These are phyloP conservation scores for Desmodus rotundus DNA, from an alignment of 2,113 vertebrate genomes.

Conservation along the genomic window DNA sequence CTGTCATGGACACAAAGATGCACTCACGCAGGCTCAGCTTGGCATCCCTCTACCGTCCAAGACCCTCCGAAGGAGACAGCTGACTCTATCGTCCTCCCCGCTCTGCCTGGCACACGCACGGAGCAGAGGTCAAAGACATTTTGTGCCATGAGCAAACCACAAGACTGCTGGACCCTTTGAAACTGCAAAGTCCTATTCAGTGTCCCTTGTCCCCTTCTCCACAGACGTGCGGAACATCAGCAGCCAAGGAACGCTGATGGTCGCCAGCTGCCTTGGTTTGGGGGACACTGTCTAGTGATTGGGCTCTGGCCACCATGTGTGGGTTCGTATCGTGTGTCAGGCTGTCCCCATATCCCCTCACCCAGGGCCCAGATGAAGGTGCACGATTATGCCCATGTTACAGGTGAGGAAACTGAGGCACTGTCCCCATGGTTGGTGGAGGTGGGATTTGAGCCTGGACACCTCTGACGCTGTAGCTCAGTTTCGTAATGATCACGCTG, in stretches of 20 bases:
- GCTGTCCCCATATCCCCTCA: not conserved
- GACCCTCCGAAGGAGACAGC: not conserved
- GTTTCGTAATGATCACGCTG: not conserved
- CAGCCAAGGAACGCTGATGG: rapidly evolving
- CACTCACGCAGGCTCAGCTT: not conserved
- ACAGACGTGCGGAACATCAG: not conserved
- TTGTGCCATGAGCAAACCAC: not conserved
- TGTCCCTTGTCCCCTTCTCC: no score
- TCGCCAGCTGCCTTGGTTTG: not conserved
- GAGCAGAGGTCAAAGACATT: not conserved
- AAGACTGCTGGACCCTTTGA: no score
- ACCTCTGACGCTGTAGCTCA: not conserved
- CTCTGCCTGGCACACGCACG: not conserved
- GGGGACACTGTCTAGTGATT: not conserved
- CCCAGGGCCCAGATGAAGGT: rapidly evolving
- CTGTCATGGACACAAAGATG: no score
- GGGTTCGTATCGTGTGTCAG: rapidly evolving
- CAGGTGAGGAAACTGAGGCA: not conserved
- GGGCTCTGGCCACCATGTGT: not conserved
- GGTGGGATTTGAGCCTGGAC: not conserved
- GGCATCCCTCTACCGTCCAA: not conserved
- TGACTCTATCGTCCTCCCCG: not conserved
- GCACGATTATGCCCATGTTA: not conserved
- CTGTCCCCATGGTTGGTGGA: not conserved
- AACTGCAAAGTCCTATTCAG: no score